phyloP scores from a whole-genome alignment of 1,140 invertebrate genomes.

The Camponotus pennsylvanicus region DNA sequence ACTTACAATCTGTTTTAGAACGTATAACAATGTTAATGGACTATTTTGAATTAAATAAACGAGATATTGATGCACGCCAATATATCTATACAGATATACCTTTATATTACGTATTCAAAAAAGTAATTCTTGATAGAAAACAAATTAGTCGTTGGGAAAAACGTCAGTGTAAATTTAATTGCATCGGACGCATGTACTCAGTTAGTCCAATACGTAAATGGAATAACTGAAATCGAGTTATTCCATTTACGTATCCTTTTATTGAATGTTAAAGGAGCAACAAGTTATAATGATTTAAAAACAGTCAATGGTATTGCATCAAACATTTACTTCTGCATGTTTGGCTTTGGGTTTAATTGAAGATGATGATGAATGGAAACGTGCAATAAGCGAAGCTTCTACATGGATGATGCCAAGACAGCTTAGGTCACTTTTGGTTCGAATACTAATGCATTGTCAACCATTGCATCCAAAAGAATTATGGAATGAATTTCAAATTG shows the following conservation, averaged over 20 bases:
- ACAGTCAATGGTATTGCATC: too few relatives aligned
- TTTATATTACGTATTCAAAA: neutral
- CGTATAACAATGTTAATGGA: neutral
- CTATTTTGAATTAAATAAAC: neutral
- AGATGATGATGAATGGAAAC: slow-evolving; percentile 29
- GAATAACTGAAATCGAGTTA: neutral
- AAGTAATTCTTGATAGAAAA: neutral
- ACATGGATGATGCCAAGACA: slow-evolving; percentile 1
- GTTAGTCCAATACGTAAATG: too few relatives aligned
- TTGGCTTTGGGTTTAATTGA: slow-evolving; percentile 16
- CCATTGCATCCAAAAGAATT: neutral
- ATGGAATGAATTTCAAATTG: neutral
- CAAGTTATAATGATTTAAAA: too few relatives aligned
- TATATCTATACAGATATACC: neutral
- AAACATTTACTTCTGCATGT: neutral
- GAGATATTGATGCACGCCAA: too few relatives aligned
- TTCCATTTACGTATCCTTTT: neutral
- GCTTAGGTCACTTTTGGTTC: slow-evolving; percentile 2
- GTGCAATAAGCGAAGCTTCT: neutral
- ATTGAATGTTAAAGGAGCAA: neutral
- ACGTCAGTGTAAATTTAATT: neutral
- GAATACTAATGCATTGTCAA: slow-evolving; percentile 37
- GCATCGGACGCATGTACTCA: too few relatives aligned
- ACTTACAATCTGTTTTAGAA: neutral
- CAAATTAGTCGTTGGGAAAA: neutral